phyloP scores from a whole-genome alignment of 1,140 invertebrate genomes.

The Aleiodes sp. region DNA sequence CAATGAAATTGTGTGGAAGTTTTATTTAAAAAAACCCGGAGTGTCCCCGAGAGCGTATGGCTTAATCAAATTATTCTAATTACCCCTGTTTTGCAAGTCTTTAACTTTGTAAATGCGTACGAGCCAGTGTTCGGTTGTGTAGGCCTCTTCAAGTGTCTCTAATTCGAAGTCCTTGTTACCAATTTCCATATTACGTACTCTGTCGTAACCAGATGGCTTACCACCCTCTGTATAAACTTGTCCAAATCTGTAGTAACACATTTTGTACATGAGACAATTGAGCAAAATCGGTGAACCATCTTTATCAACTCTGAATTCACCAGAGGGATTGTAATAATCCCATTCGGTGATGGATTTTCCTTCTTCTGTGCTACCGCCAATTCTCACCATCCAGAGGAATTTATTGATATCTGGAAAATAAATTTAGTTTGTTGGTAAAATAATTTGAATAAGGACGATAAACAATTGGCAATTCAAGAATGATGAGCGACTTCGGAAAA shows the following conservation, averaged over 20 bases:
- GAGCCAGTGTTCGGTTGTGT: constrained; percentile 95
- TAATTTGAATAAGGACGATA: constrained; percentile 43
- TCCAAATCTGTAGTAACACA: constrained; percentile 95
- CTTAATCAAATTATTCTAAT: constrained; percentile 36
- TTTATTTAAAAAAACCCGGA: background rate
- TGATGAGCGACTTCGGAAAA: too few species aligned
- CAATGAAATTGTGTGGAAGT: background rate
- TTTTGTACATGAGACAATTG: constrained; percentile 96
- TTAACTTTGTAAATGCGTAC: constrained; percentile 96
- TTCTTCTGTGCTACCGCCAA: constrained; percentile 94
- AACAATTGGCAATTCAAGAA: background rate
- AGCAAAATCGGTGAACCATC: constrained; percentile 87
- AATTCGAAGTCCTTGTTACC: constrained; percentile 96
- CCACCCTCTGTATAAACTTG: constrained; percentile 95
- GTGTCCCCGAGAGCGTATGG: background rate
- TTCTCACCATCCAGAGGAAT: constrained; percentile 99
- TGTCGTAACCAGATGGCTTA: constrained; percentile 90
- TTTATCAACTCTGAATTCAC: constrained; percentile 93
- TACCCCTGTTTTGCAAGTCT: constrained; percentile 84
- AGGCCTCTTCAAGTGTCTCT: constrained; percentile 92
- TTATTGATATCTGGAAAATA: constrained; percentile 88
- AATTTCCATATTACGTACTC: constrained; percentile 91
- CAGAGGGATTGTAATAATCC: constrained; percentile 94
- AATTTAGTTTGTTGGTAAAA: background rate
- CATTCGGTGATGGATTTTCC: constrained; percentile 95